Evolutionary conservation across 2,113 vertebrate species (phyloP).

Genomic region (Poeciliopsis retropinna): DNA sequence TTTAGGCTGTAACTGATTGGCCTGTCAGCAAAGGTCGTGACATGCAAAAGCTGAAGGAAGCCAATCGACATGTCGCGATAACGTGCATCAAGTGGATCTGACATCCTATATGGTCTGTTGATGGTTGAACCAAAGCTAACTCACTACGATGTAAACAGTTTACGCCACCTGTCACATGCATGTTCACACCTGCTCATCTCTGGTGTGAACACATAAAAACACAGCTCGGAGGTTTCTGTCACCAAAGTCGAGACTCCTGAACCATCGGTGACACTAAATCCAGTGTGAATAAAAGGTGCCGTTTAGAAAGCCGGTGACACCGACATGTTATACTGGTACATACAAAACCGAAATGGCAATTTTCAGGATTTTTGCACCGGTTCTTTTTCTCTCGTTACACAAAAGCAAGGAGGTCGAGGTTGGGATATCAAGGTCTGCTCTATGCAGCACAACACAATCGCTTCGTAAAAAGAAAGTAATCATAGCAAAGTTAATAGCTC

Average conservation of each 20-base stretch:
- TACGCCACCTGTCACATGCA: conserved; percentile 48
- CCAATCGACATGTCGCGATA: conserved; percentile 48
- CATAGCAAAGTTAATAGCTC: not conserved
- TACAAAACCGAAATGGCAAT: conserved; percentile 8
- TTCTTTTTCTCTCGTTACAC: not conserved
- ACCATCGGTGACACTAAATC: conserved; percentile 61
- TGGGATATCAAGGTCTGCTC: not conserved
- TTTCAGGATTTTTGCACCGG: not conserved
- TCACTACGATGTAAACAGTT: conserved; percentile 54
- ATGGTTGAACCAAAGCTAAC: conserved; percentile 42
- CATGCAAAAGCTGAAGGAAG: conserved; percentile 51
- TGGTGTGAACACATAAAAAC: not conserved
- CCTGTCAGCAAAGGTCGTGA: conserved; percentile 61
- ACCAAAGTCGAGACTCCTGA: conserved; percentile 41
- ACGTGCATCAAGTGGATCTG: conserved; percentile 57
- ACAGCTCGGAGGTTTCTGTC: conserved; percentile 41
- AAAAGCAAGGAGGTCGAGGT: not conserved
- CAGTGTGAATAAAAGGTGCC: conserved; percentile 50
- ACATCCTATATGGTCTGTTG: conserved; percentile 36
- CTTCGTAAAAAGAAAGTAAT: not conserved
- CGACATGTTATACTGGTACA: conserved; percentile 4
- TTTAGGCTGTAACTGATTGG: conserved; percentile 62
- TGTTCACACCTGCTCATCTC: conserved; percentile 25
- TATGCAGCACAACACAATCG: not conserved
- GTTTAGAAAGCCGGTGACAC: conserved; percentile 37